Conservation (phyloP, 2,113 vertebrate species). For the Alaudala cheleensis region DNA sequence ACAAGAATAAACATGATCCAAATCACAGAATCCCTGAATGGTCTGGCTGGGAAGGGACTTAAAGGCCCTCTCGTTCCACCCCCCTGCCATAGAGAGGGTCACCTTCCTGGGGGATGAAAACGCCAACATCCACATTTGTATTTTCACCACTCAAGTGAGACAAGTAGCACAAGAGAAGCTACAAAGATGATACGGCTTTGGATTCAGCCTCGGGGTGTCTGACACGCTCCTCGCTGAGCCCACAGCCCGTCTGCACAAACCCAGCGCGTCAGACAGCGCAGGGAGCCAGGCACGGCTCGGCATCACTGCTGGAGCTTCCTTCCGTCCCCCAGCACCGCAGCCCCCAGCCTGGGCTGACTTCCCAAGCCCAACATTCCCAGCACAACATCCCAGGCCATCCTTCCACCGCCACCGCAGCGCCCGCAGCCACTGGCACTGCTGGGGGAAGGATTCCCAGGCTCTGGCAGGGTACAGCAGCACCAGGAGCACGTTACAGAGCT, state of each 20-base stretch:
- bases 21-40: neutral
- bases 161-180: neutral
- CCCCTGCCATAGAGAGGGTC: neutral
- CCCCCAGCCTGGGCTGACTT: neutral
- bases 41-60: neutral
- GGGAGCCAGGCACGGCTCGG: neutral
- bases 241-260: neutral
- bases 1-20: neutral
- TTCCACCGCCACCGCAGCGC: neutral
- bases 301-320: neutral
- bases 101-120: neutral
- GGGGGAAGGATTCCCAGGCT: neutral
- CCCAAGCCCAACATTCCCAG: neutral
- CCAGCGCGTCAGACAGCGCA: neutral
- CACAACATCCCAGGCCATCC: neutral
- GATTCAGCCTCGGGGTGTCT: neutral
- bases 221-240: neutral
- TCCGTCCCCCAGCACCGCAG: neutral
- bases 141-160: neutral
- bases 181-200: neutral
- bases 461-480: neutral
- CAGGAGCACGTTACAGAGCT: neutral
- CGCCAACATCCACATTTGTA: neutral
- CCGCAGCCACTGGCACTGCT: fast-evolving
- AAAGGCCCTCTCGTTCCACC: neutral